Percentiles rank a stretch among this genome's conserved stretches.
These are phyloP conservation scores for Tanytarsus gracilentus DNA, from an alignment of 2,888 invertebrate genomes.

Conservation along the genomic window DNA sequence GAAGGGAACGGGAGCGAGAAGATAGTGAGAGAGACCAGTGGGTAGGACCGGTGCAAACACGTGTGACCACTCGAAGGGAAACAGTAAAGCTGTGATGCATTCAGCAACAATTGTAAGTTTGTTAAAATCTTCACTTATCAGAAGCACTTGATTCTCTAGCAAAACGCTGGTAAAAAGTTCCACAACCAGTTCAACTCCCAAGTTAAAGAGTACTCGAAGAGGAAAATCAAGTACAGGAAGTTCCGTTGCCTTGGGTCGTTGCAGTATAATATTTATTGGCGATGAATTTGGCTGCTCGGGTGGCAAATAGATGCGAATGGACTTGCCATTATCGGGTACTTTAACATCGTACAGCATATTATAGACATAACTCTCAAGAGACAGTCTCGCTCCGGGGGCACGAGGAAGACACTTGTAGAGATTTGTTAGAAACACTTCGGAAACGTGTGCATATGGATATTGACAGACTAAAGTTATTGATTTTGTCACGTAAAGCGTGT, in stretches of 20 bases:
- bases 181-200: slow-evolving; percentile 87
- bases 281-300: slow-evolving; percentile 60
- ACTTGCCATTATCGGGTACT: slow-evolving; percentile 80
- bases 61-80: slow-evolving; percentile 97
- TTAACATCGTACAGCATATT: slow-evolving; percentile 91
- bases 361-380: slow-evolving; percentile 89
- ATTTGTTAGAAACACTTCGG: slow-evolving; percentile 77
- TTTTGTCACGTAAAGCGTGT: slow-evolving; percentile 91
- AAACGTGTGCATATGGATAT: slow-evolving; percentile 80
- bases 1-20: slow-evolving; percentile 98
- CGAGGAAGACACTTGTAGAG: slow-evolving; percentile 78
- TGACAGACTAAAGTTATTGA: slow-evolving; percentile 88
- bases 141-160: slow-evolving; percentile 91
- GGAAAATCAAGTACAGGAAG: slow-evolving; percentile 92
- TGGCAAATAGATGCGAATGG: slow-evolving; percentile 66
- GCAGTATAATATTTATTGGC: slow-evolving; percentile 56
- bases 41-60: slow-evolving; percentile 98
- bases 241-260: slow-evolving; percentile 72
- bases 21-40: slow-evolving; percentile 85
- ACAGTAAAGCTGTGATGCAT: slow-evolving; percentile 76
- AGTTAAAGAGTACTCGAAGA: slow-evolving; percentile 73
- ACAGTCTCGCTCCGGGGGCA: slow-evolving; percentile 64
- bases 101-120: slow-evolving; percentile 95
- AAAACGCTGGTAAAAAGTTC: slow-evolving; percentile 91
- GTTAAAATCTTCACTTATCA: slow-evolving; percentile 90